Evolutionary conservation across 2,113 vertebrate genomes (phyloP), one percentile per base, ranked within the genome.

Genomic region (Callionymus lyra): DNA sequence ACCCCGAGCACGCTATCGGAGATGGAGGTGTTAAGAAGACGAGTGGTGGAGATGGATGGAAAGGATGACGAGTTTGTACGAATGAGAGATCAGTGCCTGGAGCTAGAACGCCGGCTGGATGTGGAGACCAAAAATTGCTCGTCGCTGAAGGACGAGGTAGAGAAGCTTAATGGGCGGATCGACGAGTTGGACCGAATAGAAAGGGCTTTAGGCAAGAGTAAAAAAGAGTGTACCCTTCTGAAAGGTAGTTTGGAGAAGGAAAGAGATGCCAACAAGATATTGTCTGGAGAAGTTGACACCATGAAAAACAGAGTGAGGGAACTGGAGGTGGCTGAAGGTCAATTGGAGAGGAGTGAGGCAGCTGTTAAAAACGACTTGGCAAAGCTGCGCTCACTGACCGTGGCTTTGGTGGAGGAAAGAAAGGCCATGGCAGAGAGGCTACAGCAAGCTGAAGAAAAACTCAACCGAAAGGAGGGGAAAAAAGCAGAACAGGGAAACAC

Each of bases 11-110:
- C 97, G 47, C 77, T 89, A 77, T 84, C 82, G 0, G 94, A 99
- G 79, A 89, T 95, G 9, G 93, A 99, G 59, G 81, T 90, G 41
- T 81, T 99, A 53, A 82, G 92, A 42, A 95, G 90, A 65, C 84
- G 90, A 44, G 81, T 97, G 16, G 72, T 92, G 45, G 92, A 94
- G 56, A 95, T 98, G 91, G 94, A 97, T 75, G 94, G 91, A 21
- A 99, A 98, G 78, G 95, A 97, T 2, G 92, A 94, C 63, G 94
- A 99, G 65, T 83, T 97, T 38, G 85, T 89, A 53, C 94, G 90
- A 65, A 90, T 97, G 86, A 91, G 93, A 56, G 89, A 93, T 21
- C 91, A 94, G 57, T 97, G 93, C 64, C 81, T 84, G 46, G 91
- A 97, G 46, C 88, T 99, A 35, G 89, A 91, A 10, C 87, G 77